Percentiles rank a stretch among this genome's conserved stretches.
Conservation (phyloP, 2,888 invertebrate genomes). For the Drosophila trichaetosa region DNA sequence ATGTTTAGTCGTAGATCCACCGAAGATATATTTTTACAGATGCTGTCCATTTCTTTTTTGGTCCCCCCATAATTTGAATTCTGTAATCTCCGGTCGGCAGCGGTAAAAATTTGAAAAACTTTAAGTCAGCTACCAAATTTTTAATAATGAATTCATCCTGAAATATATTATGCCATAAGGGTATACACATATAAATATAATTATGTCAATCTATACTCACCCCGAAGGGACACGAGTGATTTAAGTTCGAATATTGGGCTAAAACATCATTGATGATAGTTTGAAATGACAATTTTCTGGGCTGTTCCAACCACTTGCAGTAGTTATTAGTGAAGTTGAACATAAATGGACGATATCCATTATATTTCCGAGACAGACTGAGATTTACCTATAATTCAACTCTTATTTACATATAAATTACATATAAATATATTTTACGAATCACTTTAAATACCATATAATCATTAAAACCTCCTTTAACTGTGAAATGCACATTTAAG, state of each 20-base stretch:
- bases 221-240: slow-evolving; percentile 27
- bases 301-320: slow-evolving; percentile 12
- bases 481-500: neutral
- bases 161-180: neutral
- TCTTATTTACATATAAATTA: neutral
- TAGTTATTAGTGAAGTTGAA: slow-evolving; percentile 31
- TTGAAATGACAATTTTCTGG: slow-evolving; percentile 6
- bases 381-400: slow-evolving; percentile 24
- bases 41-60: no score
- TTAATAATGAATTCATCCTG: no score
- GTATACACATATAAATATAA: neutral
- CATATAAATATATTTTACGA: neutral
- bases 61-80: no score
- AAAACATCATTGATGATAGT: neutral
- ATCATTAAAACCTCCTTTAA: slow-evolving; percentile 10
- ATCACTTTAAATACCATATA: slow-evolving; percentile 14
- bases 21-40: no score
- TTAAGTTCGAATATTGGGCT: slow-evolving; percentile 7
- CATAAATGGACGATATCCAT: slow-evolving; percentile 47
- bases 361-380: slow-evolving; percentile 33
- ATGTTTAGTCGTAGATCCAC: no score
- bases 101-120: no score
- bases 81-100: no score
- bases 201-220: neutral
- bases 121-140: fast-evolving